Percentiles rank a stretch among this genome's conserved stretches.
These are phyloP conservation scores for Muscicapa adusta DNA, from an alignment of 2,113 vertebrate species.

Conservation along the genomic window DNA sequence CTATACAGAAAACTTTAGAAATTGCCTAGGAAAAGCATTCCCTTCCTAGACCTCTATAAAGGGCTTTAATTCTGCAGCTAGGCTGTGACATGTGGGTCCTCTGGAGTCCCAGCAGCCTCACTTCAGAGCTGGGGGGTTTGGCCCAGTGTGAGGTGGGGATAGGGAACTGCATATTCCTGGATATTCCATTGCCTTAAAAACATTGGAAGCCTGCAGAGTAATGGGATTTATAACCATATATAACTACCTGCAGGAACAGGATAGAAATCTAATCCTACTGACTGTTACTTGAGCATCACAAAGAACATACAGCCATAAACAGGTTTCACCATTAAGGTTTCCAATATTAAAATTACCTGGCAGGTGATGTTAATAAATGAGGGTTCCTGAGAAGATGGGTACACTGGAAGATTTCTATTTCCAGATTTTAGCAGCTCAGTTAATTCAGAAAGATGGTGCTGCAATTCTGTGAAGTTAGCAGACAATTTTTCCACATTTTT, in stretches of 20 bases:
- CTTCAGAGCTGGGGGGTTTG: neutral
- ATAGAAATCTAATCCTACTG: neutral
- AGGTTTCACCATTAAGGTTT: neutral
- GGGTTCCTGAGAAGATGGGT: conserved; percentile 79
- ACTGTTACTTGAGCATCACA: neutral
- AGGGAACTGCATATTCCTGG: neutral
- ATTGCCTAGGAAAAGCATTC: neutral
- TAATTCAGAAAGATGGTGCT: conserved; percentile 80
- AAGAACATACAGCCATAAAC: neutral
- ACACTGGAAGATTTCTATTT: conserved; percentile 69
- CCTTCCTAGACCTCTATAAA: neutral
- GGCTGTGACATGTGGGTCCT: neutral
- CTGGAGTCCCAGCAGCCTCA: neutral
- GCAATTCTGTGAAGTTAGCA: conserved; percentile 78
- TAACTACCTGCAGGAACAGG: neutral
- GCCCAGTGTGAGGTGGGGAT: rapidly evolving
- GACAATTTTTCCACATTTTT: conserved; percentile 82
- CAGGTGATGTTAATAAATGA: conserved; percentile 84
- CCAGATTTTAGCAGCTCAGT: conserved; percentile 77
- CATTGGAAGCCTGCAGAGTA: neutral
- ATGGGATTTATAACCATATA: neutral
- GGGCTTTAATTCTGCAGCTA: neutral
- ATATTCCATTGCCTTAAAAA: neutral
- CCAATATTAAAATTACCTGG: conserved; percentile 81
- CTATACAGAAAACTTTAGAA: neutral